Conservation (phyloP, 1,140 invertebrate genomes). For the Drosophila sechellia region DNA sequence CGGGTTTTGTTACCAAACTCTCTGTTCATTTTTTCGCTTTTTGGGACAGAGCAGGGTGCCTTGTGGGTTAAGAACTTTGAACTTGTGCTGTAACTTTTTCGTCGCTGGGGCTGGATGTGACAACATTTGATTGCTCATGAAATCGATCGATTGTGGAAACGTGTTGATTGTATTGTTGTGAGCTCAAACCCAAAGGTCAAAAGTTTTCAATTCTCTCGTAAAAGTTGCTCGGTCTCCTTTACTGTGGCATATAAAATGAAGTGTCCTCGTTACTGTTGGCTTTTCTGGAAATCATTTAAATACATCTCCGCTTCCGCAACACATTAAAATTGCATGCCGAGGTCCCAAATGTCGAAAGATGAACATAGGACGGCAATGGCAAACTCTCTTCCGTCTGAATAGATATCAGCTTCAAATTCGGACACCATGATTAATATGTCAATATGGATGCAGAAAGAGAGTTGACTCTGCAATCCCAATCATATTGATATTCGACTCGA, state of each 20-base stretch:
- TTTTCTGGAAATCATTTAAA: constrained; percentile 68
- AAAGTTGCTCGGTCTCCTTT: constrained; percentile 57
- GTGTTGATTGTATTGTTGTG: constrained; percentile 74
- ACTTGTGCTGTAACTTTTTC: constrained; percentile 72
- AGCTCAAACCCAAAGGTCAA: constrained; percentile 65
- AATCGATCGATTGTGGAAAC: constrained; percentile 78
- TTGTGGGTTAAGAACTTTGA: constrained; percentile 70
- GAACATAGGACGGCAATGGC: background rate
- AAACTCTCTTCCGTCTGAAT: background rate
- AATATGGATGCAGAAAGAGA: background rate
- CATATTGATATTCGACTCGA: constrained; percentile 24
- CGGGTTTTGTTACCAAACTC: constrained; percentile 47
- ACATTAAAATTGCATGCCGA: constrained; percentile 57
- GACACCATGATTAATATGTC: constrained; percentile 32
- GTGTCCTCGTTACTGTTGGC: constrained; percentile 52
- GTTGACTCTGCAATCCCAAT: constrained; percentile 16
- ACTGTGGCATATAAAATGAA: constrained; percentile 69
- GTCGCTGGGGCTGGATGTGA: constrained; percentile 67
- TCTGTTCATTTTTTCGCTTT: constrained; percentile 25
- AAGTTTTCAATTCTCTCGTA: constrained; percentile 72
- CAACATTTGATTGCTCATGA: constrained; percentile 79
- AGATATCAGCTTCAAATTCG: constrained; percentile 13
- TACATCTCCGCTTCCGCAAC: constrained; percentile 40
- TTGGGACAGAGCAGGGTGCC: constrained; percentile 26
- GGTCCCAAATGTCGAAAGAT: constrained; percentile 18